Evolutionary conservation across 1,140 invertebrate genomes (phyloP).

Genomic region (Luehdorfia chinensis): DNA sequence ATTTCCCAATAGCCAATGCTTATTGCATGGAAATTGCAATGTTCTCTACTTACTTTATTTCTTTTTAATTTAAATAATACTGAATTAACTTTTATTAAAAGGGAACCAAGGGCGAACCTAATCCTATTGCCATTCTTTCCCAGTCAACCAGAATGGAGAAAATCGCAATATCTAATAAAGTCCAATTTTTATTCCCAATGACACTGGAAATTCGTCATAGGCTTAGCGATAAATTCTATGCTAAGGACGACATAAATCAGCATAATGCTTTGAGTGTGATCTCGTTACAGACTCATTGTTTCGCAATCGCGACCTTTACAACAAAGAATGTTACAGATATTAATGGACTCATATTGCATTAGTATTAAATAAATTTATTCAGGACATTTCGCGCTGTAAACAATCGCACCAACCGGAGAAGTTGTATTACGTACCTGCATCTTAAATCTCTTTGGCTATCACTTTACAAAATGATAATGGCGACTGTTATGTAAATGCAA

Average conservation of each 20-base stretch:
- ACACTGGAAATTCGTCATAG: slow-evolving; percentile 8
- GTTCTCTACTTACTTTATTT: too few species aligned
- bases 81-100: too few species aligned
- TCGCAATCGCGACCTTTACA: slow-evolving; percentile 17
- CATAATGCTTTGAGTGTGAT: slow-evolving; percentile 19
- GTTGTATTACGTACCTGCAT: not conserved
- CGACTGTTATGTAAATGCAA: slow-evolving; percentile 6
- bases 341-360: slow-evolving; percentile 3
- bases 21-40: too few species aligned
- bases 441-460: slow-evolving; percentile 12
- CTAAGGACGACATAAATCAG: slow-evolving; percentile 27
- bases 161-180: too few species aligned
- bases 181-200: slow-evolving; percentile 11
- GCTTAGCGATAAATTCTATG: slow-evolving; percentile 17
- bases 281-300: slow-evolving; percentile 22
- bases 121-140: too few species aligned
- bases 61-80: too few species aligned
- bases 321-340: slow-evolving; percentile 11
- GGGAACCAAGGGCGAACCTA: too few species aligned
- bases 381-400: not conserved
- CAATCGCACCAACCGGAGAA: not conserved
- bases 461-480: slow-evolving; percentile 7
- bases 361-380: not conserved
- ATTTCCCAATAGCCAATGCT: too few species aligned
- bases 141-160: too few species aligned